Evolutionary conservation across 2,113 vertebrate species (phyloP), one percentile per base, ranked within the genome.

Genomic region (Percopsis transmontana): DNA sequence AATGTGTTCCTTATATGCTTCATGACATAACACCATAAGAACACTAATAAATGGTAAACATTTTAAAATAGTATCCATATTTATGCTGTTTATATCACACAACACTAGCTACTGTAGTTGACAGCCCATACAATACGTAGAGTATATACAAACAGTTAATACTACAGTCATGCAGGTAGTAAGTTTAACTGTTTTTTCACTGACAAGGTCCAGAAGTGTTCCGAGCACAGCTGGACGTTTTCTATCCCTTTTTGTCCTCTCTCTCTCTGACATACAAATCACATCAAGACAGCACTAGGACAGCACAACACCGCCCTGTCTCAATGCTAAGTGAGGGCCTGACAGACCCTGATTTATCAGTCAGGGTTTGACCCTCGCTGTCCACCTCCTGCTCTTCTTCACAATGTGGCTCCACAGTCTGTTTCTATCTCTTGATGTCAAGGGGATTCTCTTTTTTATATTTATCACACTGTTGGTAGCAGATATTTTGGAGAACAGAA

Each of bases 391-490:
- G 51, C 51, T 62, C 59, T 19, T 27, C 42, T 51, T 58, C 66
- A 84, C 41, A 18, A 92, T 92, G 89, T 79, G 44, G 77, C 61
- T 63, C 16, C n/a, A 14, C 8, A 42, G 66, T 27, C 24, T 90
- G 21, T 81, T 85, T 68, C 58, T 84, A 0, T 51, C 14, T 24
- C 23, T 92, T 21, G 77, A 81, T 33, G 27, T 85, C 16, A 84
- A 70, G 60, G 82, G 63, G 6, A 8, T 90, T 0, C 68, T 95
- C 2, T 2, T 95, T 52, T 82, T 91, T 4, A 18, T 82, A 2
- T 0, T 87, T 0, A 20, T 71, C 0, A 66, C 93, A 61, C 79
- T 95, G 14, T 44, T 94, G 0, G 1, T 92, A 0, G 52, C 79
- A 0, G 83, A 83, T 77, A 89, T 85, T 63, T 13, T 91, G 20